Conservation (phyloP, 2,113 vertebrate genomes). For the Petrocephalus zakoni region DNA sequence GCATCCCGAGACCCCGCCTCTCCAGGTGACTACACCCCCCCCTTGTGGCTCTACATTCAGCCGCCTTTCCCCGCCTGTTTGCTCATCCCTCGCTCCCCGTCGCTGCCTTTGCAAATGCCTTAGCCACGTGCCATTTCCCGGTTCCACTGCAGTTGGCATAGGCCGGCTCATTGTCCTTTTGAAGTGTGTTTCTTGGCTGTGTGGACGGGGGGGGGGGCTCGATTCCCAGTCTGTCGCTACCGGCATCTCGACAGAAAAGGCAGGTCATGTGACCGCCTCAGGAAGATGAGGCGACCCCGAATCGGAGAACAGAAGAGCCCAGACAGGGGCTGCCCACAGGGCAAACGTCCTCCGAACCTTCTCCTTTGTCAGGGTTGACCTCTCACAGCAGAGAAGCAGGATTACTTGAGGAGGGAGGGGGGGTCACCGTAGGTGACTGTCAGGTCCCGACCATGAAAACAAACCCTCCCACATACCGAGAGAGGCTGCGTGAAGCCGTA, state of each 20-base stretch:
- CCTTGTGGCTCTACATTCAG: background rate
- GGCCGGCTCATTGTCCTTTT: background rate
- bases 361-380: background rate
- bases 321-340: background rate
- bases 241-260: background rate
- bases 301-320: background rate
- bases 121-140: background rate
- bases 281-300: background rate
- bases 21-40: background rate
- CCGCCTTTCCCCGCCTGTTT: background rate
- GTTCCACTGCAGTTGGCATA: background rate
- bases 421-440: background rate
- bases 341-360: background rate
- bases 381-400: background rate
- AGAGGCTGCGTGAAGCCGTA: background rate
- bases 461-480: background rate
- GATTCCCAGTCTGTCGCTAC: background rate
- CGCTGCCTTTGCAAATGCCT: background rate
- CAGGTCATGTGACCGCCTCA: background rate
- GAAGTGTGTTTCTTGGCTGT: background rate
- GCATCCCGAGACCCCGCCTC: background rate
- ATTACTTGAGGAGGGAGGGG: background rate
- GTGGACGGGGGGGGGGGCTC: background rate
- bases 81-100: background rate
- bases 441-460: background rate